Evolutionary conservation across 2,888 invertebrate genomes (phyloP).

Genomic region (Cheilosia vulpina): DNA sequence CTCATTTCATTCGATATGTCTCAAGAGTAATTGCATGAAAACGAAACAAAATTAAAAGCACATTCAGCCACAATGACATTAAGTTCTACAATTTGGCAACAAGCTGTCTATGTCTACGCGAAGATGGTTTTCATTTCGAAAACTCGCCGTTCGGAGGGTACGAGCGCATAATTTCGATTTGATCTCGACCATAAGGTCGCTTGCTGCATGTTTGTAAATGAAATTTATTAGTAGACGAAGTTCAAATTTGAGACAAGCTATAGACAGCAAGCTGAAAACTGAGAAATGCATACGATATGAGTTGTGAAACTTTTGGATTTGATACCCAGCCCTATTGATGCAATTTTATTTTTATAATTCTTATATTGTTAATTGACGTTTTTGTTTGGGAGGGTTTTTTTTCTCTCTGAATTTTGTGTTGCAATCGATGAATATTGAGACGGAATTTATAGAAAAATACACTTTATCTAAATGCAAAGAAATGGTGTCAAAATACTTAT

Average conservation of each 20-base stretch:
- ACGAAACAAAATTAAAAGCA: neutral
- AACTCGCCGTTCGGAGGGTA: neutral
- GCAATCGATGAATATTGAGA: constrained; percentile 31
- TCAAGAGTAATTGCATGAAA: neutral
- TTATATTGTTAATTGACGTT: constrained; percentile 2
- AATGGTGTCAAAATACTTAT: neutral
- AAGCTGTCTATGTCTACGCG: constrained; percentile 11
- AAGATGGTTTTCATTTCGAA: neutral
- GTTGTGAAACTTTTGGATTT: constrained; percentile 30
- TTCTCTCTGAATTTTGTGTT: neutral
- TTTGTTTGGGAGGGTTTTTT: neutral
- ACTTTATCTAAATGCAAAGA: no score
- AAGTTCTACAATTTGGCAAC: constrained; percentile 32
- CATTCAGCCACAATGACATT: neutral
- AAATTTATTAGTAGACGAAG: neutral
- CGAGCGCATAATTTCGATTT: constrained; percentile 10
- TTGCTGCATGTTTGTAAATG: neutral
- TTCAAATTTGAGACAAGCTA: constrained; percentile 11
- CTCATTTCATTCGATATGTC: neutral
- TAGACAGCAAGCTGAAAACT: constrained; percentile 1
- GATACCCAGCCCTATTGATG: neutral
- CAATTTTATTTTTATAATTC: neutral
- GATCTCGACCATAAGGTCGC: neutral
- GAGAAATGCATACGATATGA: constrained; percentile 8
- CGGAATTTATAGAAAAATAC: neutral